A percentile compares a stretch with the other conserved stretches of the same genome.
phyloP scores from a whole-genome alignment of 2,888 invertebrate species.

The Hypsopygia costalis region DNA sequence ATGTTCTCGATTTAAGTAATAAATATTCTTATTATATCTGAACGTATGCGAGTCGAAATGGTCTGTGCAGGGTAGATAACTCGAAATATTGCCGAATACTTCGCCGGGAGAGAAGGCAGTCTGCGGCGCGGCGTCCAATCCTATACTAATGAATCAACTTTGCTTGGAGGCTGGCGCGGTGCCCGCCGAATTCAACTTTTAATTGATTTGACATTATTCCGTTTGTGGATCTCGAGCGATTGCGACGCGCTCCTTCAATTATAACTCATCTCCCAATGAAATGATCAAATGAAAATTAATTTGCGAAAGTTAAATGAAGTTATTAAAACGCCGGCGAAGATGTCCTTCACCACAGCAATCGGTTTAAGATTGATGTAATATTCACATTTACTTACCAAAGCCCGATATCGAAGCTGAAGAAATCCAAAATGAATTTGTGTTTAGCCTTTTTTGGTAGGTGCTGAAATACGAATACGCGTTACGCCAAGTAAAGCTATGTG shows the following conservation, averaged over 20 bases:
- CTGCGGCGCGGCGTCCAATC: conserved; percentile 37
- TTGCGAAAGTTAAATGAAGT: conserved; percentile 69
- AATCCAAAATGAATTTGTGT: neutral
- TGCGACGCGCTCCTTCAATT: conserved; percentile 66
- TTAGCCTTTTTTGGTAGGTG: neutral
- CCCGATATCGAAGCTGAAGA: neutral
- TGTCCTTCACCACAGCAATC: conserved; percentile 40
- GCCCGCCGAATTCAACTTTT: conserved; percentile 70
- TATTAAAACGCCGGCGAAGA: conserved; percentile 46
- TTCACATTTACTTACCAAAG: conserved; percentile 4
- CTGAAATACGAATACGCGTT: no score
- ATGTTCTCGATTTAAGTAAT: conserved; percentile 26
- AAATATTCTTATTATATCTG: conserved; percentile 36
- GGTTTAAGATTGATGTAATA: conserved; percentile 18
- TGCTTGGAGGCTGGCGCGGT: conserved; percentile 48
- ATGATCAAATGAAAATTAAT: conserved; percentile 75
- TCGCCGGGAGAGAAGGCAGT: conserved; percentile 22
- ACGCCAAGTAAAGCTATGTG: no score
- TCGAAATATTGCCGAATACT: conserved; percentile 40
- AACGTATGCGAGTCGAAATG: conserved; percentile 33
- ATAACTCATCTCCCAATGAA: conserved; percentile 67
- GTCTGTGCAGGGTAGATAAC: conserved; percentile 46
- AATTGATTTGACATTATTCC: conserved; percentile 78
- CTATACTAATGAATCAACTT: conserved; percentile 68
- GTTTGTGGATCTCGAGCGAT: conserved; percentile 62